Conservation (phyloP, 2,888 invertebrate species). For the Andrena fulva region DNA sequence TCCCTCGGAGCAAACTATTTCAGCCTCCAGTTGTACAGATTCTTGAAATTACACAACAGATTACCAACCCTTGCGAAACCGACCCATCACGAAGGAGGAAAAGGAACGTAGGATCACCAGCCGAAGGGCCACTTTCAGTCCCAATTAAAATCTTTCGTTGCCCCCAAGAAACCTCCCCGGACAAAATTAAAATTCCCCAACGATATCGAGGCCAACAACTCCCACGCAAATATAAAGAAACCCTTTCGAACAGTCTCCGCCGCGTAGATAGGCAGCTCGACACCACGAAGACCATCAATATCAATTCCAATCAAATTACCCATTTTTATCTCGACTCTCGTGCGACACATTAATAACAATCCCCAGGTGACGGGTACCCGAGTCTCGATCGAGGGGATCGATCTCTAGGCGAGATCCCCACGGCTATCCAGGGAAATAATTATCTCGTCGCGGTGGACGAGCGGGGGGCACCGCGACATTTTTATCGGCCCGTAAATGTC, state of each 20-base stretch:
- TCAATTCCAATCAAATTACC: constrained; percentile 37
- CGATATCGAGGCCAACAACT: too few species aligned
- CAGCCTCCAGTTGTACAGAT: too few species aligned
- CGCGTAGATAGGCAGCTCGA: background rate
- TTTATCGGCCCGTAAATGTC: constrained; percentile 54
- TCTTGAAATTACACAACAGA: too few species aligned
- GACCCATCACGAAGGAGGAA: too few species aligned
- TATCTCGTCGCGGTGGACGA: constrained; percentile 22
- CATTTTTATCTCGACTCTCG: constrained; percentile 11
- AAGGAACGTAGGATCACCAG: too few species aligned
- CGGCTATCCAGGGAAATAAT: constrained; percentile 56
- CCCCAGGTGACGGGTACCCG: constrained; percentile 24
- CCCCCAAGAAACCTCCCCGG: too few species aligned
- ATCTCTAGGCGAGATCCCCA: constrained; percentile 6
- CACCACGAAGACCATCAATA: constrained; percentile 19
- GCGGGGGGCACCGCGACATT: constrained; percentile 39
- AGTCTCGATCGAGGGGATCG: constrained; percentile 26
- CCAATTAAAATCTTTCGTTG: too few species aligned
- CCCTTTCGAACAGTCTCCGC: background rate
- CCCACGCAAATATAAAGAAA: background rate
- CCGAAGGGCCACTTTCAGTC: too few species aligned
- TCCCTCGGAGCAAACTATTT: too few species aligned
- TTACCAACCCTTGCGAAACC: too few species aligned
- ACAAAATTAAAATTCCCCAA: too few species aligned
- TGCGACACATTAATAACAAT: constrained; percentile 29